Evolutionary conservation across 1,140 invertebrate genomes (phyloP), one percentile per base, ranked within the genome.

Genomic region (Drosophila mauritiana): DNA sequence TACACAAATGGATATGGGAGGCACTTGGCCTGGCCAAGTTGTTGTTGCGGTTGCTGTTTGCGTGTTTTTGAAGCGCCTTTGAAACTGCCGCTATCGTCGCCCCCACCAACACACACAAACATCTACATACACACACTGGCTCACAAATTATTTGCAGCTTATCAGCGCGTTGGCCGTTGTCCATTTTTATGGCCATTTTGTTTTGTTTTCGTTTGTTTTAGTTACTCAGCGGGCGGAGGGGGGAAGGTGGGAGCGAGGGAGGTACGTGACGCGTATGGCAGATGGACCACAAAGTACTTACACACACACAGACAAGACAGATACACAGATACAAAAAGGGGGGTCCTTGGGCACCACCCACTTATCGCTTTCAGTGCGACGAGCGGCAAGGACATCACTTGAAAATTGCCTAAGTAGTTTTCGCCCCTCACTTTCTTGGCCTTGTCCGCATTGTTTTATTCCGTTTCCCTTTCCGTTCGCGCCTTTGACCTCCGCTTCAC

Each of bases 321-420:
- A 17, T 34, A 48, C 13, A n/a, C 15, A 34, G n/a, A 37, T 37
- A 37, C 36, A 25, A 49, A 48, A 42, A 11, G 15, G 46, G 31
- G 48, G 48, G 17, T 40, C n/a, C 63, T 57, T 65, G 40, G 62
- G 70, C 39, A 36, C 42, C 43, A 39, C 34, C 73, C 70, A 78
- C 82, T 88, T 88, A 83, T 78, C 78, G 80, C 46, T 59, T 43
- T 34, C 61, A 53, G 48, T 53, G 31, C 17, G 37, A 48, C 43
- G 39, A 62, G 27, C 3, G 17, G 57, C 64, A 78, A 86, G 83
- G 76, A 89, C 83, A 89, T 89, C 84, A 89, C 80, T 88, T 88
- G 84, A 88, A 88, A 89, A 89, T 88, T 89, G 84, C 84, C 84
- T 88, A 89, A 86, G 78, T 85, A 86, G 82, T 88, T 86, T 88